Conservation (phyloP, 2,113 vertebrate genomes). For the Scopus umbretta region DNA sequence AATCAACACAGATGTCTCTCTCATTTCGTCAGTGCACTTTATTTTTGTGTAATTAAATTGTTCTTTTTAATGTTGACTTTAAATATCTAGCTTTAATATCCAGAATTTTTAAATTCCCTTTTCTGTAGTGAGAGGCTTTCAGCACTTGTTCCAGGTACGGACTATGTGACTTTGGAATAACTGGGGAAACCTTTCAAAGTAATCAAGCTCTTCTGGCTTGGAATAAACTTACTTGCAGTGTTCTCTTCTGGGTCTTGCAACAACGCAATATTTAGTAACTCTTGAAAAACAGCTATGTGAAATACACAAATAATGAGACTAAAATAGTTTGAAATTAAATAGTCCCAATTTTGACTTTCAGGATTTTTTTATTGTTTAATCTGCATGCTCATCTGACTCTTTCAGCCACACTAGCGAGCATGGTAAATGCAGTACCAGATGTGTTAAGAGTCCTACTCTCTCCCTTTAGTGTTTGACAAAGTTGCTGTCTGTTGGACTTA, state of each 20-base stretch:
- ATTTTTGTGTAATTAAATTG: background rate
- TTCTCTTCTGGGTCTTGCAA: background rate
- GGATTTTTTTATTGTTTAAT: background rate
- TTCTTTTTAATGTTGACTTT: background rate
- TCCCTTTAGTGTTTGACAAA: background rate
- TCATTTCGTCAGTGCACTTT: accelerated
- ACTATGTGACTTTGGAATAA: background rate
- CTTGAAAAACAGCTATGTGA: background rate
- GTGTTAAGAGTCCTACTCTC: background rate
- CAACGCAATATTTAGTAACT: background rate
- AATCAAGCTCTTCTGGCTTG: background rate
- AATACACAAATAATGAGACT: background rate
- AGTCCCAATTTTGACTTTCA: background rate
- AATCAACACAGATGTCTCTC: background rate
- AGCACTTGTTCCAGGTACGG: background rate
- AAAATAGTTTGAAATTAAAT: background rate
- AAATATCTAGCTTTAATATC: background rate
- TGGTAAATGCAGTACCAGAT: background rate
- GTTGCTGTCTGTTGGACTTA: background rate
- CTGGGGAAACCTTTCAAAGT: background rate
- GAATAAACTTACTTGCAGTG: background rate
- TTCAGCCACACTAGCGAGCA: background rate
- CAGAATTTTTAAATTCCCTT: background rate
- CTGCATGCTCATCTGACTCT: background rate
- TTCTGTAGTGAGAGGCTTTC: background rate